Base-by-base conservation (phyloP, 2,113 vertebrate genomes). In the Phoenicopterus ruber region DNA sequence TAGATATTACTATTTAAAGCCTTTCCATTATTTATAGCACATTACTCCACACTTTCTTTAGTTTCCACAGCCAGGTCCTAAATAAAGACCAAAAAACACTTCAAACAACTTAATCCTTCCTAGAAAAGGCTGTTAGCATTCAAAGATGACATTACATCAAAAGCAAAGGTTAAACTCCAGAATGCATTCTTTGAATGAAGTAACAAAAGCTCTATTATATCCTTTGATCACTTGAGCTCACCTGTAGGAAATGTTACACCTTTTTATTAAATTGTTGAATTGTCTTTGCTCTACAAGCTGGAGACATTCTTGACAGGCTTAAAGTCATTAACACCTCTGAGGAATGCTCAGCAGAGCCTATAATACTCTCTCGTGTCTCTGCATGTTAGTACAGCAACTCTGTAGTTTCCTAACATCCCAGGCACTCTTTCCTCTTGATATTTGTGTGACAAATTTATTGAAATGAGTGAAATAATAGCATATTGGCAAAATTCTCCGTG, bases 231-330 rank as follows among this genome's bases (percentile, higher is more conserved):
- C 69, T 77, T 92, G 89, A 95, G 89, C 97, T 98, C 97, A 98
- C 98, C 98, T 98, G 97, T 97, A 98, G 97, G 98, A 99, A 98
- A 98, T 96, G 82, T 96, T 95, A 96, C 95, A 98, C 98, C 97
- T 98, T 97, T 97, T 97, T 97, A 98, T 98, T 98, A 98, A 97
- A 96, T 73, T 32, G n/a, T 90, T 73, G 85, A 89, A 94, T 96
- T 98, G 97, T 97, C 90, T 96, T 97, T 97, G 65, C 88, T 97
- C 95, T 93, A 84, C 95, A 97, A 98, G 82, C 91, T 95, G 61
- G 92, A 98, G 94, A 98, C 97, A 98, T 98, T 98, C 98, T 97
- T 98, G 94, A 98, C 96, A 97, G 94, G 94, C 94, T 98, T 95
- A 92, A 96, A 92, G 94, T 97, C 94, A 61, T 97, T 96, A 98